Evolutionary conservation across 2,888 invertebrate species (phyloP).

Genomic region (Netelia melanura): DNA sequence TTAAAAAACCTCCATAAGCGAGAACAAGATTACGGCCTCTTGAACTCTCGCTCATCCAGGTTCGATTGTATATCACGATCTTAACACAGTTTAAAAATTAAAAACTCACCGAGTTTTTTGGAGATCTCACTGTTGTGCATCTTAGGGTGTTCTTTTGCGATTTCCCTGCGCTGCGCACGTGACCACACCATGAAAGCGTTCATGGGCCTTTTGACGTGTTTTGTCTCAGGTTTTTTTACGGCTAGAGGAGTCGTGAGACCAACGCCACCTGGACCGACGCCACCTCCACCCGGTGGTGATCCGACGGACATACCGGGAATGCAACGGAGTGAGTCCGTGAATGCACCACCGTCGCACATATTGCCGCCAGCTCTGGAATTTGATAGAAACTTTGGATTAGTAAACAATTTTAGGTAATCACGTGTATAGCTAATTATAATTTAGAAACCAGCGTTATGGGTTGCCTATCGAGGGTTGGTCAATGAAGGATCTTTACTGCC

Average conservation of each 20-base stretch:
- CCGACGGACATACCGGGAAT: conserved; percentile 86
- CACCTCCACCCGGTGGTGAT: conserved; percentile 86
- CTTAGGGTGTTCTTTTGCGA: conserved; percentile 98
- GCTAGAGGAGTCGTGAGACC: conserved; percentile 82
- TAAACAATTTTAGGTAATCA: conserved; percentile 12
- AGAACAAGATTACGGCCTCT: no score
- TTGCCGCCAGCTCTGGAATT: conserved; percentile 89
- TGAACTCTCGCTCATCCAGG: no score
- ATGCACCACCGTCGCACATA: conserved; percentile 90
- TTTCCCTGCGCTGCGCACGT: conserved; percentile 95
- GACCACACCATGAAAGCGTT: conserved; percentile 99
- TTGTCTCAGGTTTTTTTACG: conserved; percentile 89
- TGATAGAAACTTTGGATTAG: conserved; percentile 58
- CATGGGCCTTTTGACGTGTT: conserved; percentile 98
- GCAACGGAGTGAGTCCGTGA: conserved; percentile 88
- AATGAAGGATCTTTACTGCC: no score
- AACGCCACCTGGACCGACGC: conserved; percentile 87
- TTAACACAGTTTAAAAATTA: background rate
- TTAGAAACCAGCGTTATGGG: no score
- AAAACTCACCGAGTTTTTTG: conserved; percentile 92
- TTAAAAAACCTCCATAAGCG: no score
- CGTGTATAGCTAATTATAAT: no score
- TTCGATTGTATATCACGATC: background rate
- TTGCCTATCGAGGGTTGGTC: no score
- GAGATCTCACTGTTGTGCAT: conserved; percentile 99